phyloP scores from a whole-genome alignment of 2,797 vertebrate genomes.

The Scarus forsteni region DNA sequence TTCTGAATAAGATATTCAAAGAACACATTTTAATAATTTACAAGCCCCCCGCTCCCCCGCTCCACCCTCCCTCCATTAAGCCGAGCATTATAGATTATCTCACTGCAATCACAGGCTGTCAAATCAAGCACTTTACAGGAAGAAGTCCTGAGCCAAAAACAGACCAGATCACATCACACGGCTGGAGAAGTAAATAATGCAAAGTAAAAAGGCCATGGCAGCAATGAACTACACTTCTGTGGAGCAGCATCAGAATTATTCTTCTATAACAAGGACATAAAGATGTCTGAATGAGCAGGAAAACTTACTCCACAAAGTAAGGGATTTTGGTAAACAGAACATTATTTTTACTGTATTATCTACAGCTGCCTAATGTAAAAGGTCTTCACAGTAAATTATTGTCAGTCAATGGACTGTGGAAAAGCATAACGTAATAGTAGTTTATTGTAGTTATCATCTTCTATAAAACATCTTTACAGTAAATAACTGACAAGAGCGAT shows the following conservation, averaged over 20 bases:
- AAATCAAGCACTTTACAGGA: conserved; percentile 70
- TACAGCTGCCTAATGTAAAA: no score
- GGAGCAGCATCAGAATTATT: conserved; percentile 6
- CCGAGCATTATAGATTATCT: conserved; percentile 21
- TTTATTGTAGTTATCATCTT: no score
- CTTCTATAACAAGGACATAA: conserved; percentile 2
- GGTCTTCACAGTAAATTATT: no score
- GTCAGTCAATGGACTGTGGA: no score
- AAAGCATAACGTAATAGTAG: no score
- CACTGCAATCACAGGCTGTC: conserved; percentile 60
- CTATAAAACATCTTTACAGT: no score
- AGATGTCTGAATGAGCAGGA: neutral
- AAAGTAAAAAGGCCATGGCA: conserved; percentile 19
- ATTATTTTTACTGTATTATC: no score
- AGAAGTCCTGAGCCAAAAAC: conserved; percentile 76
- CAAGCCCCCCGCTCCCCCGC: conserved; percentile 21
- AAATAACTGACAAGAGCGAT: no score
- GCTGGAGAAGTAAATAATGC: conserved; percentile 65
- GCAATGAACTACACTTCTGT: neutral
- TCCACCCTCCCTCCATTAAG: conserved; percentile 67
- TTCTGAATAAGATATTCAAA: conserved; percentile 22
- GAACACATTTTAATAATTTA: conserved; percentile 62
- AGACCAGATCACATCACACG: conserved; percentile 44
- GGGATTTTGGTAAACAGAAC: no score
- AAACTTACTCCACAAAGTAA: no score